Evolutionary conservation across 2,888 invertebrate species (phyloP).

Genomic region (Drosophila histrio): DNA sequence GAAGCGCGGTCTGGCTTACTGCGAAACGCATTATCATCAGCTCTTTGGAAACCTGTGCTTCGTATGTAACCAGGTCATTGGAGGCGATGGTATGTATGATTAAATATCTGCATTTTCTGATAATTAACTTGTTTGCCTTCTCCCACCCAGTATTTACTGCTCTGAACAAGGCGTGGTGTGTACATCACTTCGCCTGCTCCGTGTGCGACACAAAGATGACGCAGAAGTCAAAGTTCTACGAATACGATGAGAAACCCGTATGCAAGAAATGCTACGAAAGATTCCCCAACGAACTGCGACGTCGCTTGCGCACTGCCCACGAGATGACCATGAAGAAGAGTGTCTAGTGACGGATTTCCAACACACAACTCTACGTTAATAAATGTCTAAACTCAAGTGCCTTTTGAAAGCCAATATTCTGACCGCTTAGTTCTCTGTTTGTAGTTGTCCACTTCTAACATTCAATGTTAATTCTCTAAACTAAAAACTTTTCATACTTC

Average conservation of each 20-base stretch:
- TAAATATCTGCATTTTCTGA: not conserved
- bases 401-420: slow-evolving; percentile 40
- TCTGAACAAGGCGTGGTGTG: slow-evolving; percentile 99
- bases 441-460: slow-evolving; percentile 63
- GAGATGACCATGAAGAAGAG: slow-evolving; percentile 89
- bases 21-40: slow-evolving; percentile 99
- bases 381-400: slow-evolving; percentile 60
- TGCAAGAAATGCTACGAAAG: slow-evolving; percentile 99
- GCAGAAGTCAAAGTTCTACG: slow-evolving; percentile 99
- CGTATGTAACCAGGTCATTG: slow-evolving; percentile 99
- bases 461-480: slow-evolving; percentile 58
- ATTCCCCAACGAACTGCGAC: slow-evolving; percentile 96
- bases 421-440: slow-evolving; percentile 53
- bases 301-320: slow-evolving; percentile 95
- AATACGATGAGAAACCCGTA: slow-evolving; percentile 98
- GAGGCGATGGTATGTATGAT: slow-evolving; percentile 93
- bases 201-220: slow-evolving; percentile 98
- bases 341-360: slow-evolving; percentile 52
- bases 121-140: not conserved
- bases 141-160: slow-evolving; percentile 98
- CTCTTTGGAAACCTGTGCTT: slow-evolving; percentile 99
- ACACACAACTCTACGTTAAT: slow-evolving; percentile 36
- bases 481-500: slow-evolving; percentile 42
- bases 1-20: slow-evolving; percentile 98
- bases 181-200: slow-evolving; percentile 98